Evolutionary conservation across 1,140 invertebrate genomes (phyloP), one percentile per base, ranked within the genome.

Genomic region (Belonocnema kinseyi): DNA sequence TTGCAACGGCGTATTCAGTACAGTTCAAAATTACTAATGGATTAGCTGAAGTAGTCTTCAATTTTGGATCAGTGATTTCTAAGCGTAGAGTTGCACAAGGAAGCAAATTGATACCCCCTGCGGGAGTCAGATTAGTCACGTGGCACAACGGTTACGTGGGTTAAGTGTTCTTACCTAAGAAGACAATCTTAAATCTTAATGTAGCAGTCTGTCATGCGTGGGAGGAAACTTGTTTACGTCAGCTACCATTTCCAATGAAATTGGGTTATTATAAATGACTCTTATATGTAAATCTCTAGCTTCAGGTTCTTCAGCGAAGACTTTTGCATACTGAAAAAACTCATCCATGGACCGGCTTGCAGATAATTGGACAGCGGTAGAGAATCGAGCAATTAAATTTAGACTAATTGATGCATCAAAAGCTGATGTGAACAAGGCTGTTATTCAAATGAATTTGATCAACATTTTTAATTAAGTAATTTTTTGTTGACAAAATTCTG

Each of bases 131-230:
- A 66, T 66, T 66, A 66, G 58, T 66, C 58, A 66, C 58, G 58
- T 66, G 26, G 58, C 58, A 61, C 58, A 13, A 66, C 58, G 58
- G 58, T 66, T 33, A n/a, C 58, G 58, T 66, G 58, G 58, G 58
- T 66, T 66, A 66, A 66, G 58, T 66, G 58, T 66, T 66, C 58
- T 66, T 66, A 66, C 58, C 58, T 66, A 40, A 66, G 58, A 16
- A 66, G 26, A 66, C 26, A 66, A 66, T 66, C 61, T 40, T 40
- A 26, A 66, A 66, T 66, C 61, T 46, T 66, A 40, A 66, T 40
- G 33, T 40, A 66, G 58, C 21, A 66, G 33, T 66, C 61, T 66
- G 26, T n/a, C 33, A n/a, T 66, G 33, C 61, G 61, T 66, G 61
- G 61, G 61, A 66, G 26, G 46, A 66, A 40, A 66, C 33, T 66